A percentile compares a stretch with the other conserved stretches of the same genome.
phyloP scores from a whole-genome alignment of 2,888 invertebrate genomes.

The Ligdia adustata region DNA sequence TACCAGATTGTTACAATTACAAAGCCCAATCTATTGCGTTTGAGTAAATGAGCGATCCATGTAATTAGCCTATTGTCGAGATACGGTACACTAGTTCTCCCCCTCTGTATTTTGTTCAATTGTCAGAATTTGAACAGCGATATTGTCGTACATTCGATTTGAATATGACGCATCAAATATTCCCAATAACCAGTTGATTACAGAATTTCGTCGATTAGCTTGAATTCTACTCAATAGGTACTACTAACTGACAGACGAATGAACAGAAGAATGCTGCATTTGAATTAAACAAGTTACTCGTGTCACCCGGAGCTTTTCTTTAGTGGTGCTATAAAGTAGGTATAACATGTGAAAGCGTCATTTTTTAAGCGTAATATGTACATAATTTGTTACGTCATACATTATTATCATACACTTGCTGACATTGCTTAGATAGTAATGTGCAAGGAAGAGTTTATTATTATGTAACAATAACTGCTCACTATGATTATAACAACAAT shows the following conservation, averaged over 20 bases:
- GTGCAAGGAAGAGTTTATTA: constrained; percentile 11
- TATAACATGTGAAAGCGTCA: too few species aligned
- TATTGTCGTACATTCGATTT: not conserved
- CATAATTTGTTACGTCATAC: not conserved
- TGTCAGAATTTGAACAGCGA: not conserved
- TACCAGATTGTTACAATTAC: constrained; percentile 36
- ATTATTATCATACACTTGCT: not conserved
- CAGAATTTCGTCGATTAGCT: too few species aligned
- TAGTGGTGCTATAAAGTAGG: too few species aligned
- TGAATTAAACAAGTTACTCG: too few species aligned
- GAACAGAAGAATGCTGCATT: too few species aligned
- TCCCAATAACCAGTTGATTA: too few species aligned
- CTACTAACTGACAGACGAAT: too few species aligned
- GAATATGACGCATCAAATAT: too few species aligned
- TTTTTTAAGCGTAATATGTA: too few species aligned
- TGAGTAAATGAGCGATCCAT: constrained; percentile 29
- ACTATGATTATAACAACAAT: constrained; percentile 4
- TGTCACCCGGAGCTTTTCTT: too few species aligned
- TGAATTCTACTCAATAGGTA: too few species aligned
- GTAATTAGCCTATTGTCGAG: constrained; percentile 21
- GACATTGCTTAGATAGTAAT: constrained; percentile 5
- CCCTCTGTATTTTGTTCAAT: constrained; percentile 4
- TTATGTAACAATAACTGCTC: constrained; percentile 1
- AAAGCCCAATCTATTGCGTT: constrained; percentile 34
- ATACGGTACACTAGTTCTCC: constrained; percentile 6